Evolutionary conservation across 2,797 vertebrate genomes (phyloP), one percentile per base, ranked within the genome.

Genomic region (Morus bassanus): DNA sequence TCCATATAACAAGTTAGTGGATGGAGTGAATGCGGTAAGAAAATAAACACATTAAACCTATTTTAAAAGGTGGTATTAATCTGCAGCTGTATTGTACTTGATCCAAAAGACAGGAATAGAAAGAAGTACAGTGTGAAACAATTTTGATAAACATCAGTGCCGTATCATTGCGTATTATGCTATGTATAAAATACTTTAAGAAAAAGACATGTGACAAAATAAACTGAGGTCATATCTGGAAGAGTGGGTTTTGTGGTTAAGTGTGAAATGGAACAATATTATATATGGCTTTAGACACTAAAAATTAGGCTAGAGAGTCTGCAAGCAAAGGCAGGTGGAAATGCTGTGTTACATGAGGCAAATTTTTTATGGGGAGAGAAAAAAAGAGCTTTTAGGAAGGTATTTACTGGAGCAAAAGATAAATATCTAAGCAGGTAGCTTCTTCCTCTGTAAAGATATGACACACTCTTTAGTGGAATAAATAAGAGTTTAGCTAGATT

Each of bases 81-180:
- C 87, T 94, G 76, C 91, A 93, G 69, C 69, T 89, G 63, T 50
- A 89, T 72, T 73, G 18, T 63, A 61, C 54, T 70, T 86, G 84
- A 91, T 87, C 88, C 91, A 94, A 89, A 81, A 75, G 63, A 80
- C 84, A 83, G 56, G 31, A 94, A 88, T 72, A 81, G 96, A 91
- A 94, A 56, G 69, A 91, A 79, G 72, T 48, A 78, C 84, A 76
- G 87, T 56, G 76, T 94, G 88, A 97, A 97, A 97, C 87, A 84
- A 93, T 92, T 97, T 96, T 94, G 93, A 95, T 93, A 94, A 97
- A 96, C 92, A 95, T 97, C 93, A 92, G 94, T 94, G 89, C 94
- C 67, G 43, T 96, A 92, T 93, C 96, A 96, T 93, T 96, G 65
- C 92, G 78, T 95, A 95, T 96, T 96, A 95, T 95, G 87, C 81